phyloP scores from a whole-genome alignment of 2,797 vertebrate species.

The Eulemur albifrons region DNA sequence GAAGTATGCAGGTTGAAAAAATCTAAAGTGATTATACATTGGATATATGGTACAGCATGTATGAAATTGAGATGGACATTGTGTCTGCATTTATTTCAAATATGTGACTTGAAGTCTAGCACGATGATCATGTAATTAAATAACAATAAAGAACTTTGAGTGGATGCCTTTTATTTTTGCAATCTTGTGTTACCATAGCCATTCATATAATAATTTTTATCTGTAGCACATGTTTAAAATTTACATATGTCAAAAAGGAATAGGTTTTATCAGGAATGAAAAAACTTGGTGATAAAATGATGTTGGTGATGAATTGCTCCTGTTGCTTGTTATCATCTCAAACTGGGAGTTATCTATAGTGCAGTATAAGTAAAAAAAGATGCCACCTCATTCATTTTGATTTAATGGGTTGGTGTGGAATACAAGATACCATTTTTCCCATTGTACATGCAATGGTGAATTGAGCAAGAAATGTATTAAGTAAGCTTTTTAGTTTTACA shows the following conservation, averaged over 20 bases:
- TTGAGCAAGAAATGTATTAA: not conserved
- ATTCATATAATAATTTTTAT: slow-evolving; percentile 13
- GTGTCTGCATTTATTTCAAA: slow-evolving; percentile 60
- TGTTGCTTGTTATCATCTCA: slow-evolving; percentile 31
- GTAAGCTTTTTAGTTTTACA: slow-evolving; percentile 48
- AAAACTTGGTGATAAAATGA: slow-evolving; percentile 40
- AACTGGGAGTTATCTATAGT: not conserved
- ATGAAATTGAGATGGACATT: slow-evolving; percentile 53
- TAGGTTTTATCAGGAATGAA: slow-evolving; percentile 41
- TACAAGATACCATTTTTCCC: not conserved
- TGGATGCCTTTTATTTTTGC: not conserved
- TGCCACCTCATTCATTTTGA: not conserved
- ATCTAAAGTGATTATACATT: slow-evolving; percentile 54
- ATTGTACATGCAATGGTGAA: not conserved
- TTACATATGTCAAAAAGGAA: slow-evolving; percentile 28
- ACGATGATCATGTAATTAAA: slow-evolving; percentile 50
- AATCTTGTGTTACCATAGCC: not conserved
- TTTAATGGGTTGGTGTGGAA: not conserved
- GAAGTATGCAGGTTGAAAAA: slow-evolving; percentile 36
- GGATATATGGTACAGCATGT: not conserved
- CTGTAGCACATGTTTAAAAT: slow-evolving; percentile 54
- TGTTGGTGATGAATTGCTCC: slow-evolving; percentile 23
- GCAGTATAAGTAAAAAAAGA: not conserved
- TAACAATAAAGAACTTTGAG: not conserved
- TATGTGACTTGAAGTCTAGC: slow-evolving; percentile 29